These are phyloP conservation scores for Onthophagus taurus DNA, from an alignment of 1,140 invertebrate species.

Conservation along the genomic window DNA sequence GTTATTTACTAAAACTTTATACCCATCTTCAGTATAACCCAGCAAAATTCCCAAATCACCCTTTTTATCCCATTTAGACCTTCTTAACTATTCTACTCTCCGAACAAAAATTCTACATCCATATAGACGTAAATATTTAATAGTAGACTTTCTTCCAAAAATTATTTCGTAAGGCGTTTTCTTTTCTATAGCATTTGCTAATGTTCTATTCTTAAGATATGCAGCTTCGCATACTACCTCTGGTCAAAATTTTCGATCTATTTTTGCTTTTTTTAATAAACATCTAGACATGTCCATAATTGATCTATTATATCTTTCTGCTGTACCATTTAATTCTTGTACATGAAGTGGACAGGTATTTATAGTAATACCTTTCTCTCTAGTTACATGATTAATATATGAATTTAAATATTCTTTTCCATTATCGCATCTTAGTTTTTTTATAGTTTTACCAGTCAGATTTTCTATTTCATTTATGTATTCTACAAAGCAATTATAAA, in stretches of 20 bases:
- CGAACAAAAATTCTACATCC: constrained; percentile 20
- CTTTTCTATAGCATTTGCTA: not conserved
- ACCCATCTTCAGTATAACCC: constrained; percentile 23
- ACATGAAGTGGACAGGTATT: constrained; percentile 30
- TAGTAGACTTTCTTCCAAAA: constrained; percentile 16
- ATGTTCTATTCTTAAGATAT: constrained; percentile 27
- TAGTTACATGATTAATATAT: constrained; percentile 16
- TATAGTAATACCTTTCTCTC: constrained; percentile 28
- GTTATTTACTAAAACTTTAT: constrained; percentile 18
- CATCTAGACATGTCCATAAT: constrained; percentile 21
- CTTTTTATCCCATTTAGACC: constrained; percentile 6
- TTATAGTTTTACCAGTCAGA: constrained; percentile 28
- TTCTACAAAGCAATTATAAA: constrained; percentile 20
- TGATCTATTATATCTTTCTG: constrained; percentile 34
- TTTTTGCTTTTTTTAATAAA: constrained; percentile 25
- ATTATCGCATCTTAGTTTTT: constrained; percentile 36
- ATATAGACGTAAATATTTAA: constrained; percentile 20
- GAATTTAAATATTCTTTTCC: constrained; percentile 34
- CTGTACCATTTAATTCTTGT: constrained; percentile 35
- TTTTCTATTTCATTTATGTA: constrained; percentile 25
- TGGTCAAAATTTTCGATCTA: constrained; percentile 32
- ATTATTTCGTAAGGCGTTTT: constrained; percentile 22
- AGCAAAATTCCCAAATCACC: constrained; percentile 14
- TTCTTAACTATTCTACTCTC: constrained; percentile 10
- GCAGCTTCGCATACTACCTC: constrained; percentile 24